Evolutionary conservation across 2,888 invertebrate genomes (phyloP).

Genomic region (Leistus spinibarbis): DNA sequence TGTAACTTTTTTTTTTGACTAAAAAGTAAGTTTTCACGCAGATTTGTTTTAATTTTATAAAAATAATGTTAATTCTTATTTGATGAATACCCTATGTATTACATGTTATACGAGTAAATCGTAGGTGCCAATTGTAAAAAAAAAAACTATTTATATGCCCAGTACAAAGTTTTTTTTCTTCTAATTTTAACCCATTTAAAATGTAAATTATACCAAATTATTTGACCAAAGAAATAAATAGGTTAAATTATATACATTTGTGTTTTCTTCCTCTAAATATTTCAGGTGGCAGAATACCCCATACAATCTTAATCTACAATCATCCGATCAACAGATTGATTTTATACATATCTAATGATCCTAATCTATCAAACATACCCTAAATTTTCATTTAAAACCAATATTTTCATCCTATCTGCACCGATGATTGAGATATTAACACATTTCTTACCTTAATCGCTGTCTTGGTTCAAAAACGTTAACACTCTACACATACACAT

Average conservation of each 20-base stretch:
- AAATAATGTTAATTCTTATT: neutral
- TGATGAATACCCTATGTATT: neutral
- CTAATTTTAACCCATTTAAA: slow-evolving; percentile 31
- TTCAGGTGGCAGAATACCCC: neutral
- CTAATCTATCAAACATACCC: neutral
- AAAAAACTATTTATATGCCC: slow-evolving; percentile 36
- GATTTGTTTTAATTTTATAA: neutral
- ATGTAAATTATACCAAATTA: slow-evolving; percentile 63
- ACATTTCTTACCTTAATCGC: too few relatives aligned
- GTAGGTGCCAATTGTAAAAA: slow-evolving; percentile 40
- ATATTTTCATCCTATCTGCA: neutral
- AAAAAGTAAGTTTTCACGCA: neutral
- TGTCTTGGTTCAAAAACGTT: too few relatives aligned
- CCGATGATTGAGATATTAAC: neutral
- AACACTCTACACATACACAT: neutral
- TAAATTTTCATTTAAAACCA: neutral
- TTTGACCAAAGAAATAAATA: slow-evolving; percentile 66
- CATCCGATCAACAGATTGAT: neutral
- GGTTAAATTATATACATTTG: slow-evolving; percentile 24
- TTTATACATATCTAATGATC: neutral
- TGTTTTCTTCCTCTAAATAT: neutral
- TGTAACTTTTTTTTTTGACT: neutral
- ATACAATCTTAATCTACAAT: neutral
- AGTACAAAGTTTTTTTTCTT: slow-evolving; percentile 39
- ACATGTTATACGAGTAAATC: slow-evolving; percentile 37